A percentile compares a stretch with the other conserved stretches of the same genome.
These are phyloP conservation scores for Drosophila seclusa DNA, from an alignment of 2,888 invertebrate genomes.

Conservation along the genomic window DNA sequence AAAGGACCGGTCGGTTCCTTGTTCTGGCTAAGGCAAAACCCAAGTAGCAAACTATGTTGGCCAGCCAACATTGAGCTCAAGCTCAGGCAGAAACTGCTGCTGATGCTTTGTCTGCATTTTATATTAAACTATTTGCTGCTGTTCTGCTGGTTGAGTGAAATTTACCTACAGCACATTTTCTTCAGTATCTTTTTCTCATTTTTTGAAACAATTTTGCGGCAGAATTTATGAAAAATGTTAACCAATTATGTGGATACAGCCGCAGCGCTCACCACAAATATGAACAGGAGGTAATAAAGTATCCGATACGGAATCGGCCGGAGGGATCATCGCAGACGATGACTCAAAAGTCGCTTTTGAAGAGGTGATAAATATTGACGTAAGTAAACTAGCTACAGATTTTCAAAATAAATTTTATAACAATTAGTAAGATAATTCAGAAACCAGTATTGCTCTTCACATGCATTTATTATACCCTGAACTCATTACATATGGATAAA, in stretches of 20 bases:
- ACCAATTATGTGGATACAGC: constrained; percentile 67
- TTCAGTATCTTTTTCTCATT: constrained; percentile 24
- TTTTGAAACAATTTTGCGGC: constrained; percentile 55
- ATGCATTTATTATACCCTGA: background rate
- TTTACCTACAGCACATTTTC: constrained; percentile 35
- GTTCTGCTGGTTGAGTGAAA: constrained; percentile 34
- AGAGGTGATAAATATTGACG: background rate
- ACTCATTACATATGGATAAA: background rate
- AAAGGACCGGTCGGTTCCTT: constrained; percentile 23
- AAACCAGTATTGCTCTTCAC: background rate
- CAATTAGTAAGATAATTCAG: background rate
- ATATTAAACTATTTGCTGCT: constrained; percentile 70
- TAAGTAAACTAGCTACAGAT: background rate
- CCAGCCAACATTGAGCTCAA: constrained; percentile 20
- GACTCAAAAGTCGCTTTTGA: background rate
- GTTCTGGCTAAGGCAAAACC: constrained; percentile 9
- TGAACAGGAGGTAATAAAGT: constrained; percentile 13
- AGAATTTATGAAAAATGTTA: constrained; percentile 71
- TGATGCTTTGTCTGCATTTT: constrained; percentile 69
- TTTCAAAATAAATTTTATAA: background rate
- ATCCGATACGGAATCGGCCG: constrained; percentile 6
- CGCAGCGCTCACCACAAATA: constrained; percentile 38
- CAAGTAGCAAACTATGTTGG: constrained; percentile 52
- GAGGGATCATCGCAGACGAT: constrained; percentile 15
- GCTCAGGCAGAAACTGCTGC: constrained; percentile 11